Base-by-base conservation (phyloP, 64 coral and sea anemone species). In the Porites lutea region DNA sequence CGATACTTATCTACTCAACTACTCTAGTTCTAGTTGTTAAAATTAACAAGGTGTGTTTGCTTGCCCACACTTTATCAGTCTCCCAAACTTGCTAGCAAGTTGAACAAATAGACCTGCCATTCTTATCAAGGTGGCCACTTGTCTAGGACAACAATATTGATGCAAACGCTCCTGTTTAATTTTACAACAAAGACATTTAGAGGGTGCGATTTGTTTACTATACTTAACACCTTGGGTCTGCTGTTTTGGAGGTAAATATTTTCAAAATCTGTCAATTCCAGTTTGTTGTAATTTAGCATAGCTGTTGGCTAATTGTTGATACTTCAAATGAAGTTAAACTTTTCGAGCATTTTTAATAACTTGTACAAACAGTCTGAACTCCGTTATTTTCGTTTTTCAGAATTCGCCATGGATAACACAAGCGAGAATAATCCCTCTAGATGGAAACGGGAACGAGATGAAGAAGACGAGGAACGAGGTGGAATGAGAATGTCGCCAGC, bases 401-500 rank as follows among this genome's bases (percentile, higher is more conserved):
- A 91, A 82, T 75, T 72, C 21, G 3, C 68, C 23, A 91, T 91
- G 89, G 89, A 91, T 19, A 91, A 84, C 79, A 91, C 48, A 43
- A 47, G 71, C 37, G 89, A 91, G 75, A 45, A 19, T 61, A 51
- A 68, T 2, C 48, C 81, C 44, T 19, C 47, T 3, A 72, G 69
- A 74, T 91, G 78, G 65, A 97, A 97, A 79, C 82, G 92, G 13
- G 90, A 97, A 83, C 95, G 95, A 27, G 95, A 97, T 12, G 95
- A 97, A 2, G 48, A 82, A 13, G 65, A 72, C 20, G 71, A 72
- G 0, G 90, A 91, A 12, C 49, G 83, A 55, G 69, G 27, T 37
- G 27, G 65, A 14, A 88, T 82, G 14, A 54, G 78, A 59, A 66
- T 77, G 78, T 79, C 90, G 6, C 91, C 91, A 13, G 27, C 27